phyloP scores from a whole-genome alignment of 2,888 invertebrate species.

The Eupithecia subfuscata region DNA sequence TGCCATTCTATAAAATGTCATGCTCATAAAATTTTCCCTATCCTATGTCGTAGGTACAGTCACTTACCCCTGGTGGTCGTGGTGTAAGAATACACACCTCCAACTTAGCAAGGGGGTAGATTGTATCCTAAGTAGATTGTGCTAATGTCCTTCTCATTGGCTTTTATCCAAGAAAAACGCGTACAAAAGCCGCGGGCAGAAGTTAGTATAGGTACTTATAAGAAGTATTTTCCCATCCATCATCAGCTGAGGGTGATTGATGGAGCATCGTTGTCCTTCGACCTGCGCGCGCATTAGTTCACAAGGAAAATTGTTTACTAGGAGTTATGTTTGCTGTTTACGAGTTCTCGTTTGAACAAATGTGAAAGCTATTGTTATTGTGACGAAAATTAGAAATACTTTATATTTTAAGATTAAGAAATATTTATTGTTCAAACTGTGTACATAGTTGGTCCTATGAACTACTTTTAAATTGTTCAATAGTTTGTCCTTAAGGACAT shows the following conservation, averaged over 20 bases:
- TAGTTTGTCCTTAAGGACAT: no score
- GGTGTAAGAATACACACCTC: no score
- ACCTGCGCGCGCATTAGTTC: constrained; percentile 21
- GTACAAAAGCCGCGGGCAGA: background rate
- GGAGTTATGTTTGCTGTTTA: background rate
- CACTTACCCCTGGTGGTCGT: no score
- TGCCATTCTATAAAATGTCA: background rate
- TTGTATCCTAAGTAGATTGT: no score
- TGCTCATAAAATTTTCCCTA: no score
- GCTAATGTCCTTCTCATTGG: no score
- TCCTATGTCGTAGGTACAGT: no score
- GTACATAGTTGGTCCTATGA: no score
- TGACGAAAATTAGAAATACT: background rate
- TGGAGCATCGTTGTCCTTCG: constrained; percentile 14
- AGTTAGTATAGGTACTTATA: background rate
- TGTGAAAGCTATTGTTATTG: background rate
- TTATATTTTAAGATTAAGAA: background rate
- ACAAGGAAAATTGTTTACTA: constrained; percentile 17
- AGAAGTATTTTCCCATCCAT: constrained; percentile 13
- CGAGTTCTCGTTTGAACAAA: background rate
- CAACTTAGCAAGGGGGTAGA: no score
- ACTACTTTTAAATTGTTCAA: no score
- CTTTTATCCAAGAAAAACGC: background rate
- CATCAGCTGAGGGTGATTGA: constrained; percentile 22
- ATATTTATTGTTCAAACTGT: no score